Conservation (phyloP, 2,797 vertebrate species). For the Poecilia velifera region DNA sequence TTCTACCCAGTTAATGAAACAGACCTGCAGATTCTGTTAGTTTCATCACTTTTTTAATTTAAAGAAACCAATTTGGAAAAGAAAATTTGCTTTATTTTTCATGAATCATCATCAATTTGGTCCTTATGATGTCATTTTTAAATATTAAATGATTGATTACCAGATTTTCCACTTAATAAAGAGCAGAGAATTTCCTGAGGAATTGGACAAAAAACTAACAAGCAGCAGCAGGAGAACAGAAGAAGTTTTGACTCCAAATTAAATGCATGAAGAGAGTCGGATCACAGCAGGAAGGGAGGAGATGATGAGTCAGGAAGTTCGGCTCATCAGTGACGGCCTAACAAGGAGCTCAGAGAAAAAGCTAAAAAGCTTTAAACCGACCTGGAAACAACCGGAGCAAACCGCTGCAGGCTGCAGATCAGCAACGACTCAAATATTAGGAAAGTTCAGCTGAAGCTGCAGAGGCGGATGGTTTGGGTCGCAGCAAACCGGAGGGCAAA, state of each 20-base stretch:
- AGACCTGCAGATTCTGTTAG: no score
- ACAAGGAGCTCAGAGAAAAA: neutral
- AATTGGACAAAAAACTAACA: neutral
- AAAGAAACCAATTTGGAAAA: no score
- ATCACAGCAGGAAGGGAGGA: slow-evolving; percentile 1
- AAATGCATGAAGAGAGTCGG: neutral
- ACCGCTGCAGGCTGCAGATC: neutral
- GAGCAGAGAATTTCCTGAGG: neutral
- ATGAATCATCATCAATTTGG: no score
- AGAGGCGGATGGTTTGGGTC: neutral
- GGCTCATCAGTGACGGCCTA: neutral
- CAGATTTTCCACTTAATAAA: neutral
- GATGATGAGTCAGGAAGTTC: neutral
- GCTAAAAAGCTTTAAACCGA: neutral
- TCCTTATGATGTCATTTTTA: no score
- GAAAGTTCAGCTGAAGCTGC: neutral
- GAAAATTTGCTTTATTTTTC: no score
- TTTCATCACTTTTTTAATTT: no score
- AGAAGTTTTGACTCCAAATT: neutral
- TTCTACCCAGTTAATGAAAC: no score
- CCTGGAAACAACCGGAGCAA: neutral
- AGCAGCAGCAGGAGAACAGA: neutral
- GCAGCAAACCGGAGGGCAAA: neutral
- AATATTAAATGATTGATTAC: neutral
- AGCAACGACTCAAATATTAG: neutral